A percentile compares a stretch with the other conserved stretches of the same genome.
Conservation (phyloP, 2,113 vertebrate species). For the Cyanoliseus patagonus region DNA sequence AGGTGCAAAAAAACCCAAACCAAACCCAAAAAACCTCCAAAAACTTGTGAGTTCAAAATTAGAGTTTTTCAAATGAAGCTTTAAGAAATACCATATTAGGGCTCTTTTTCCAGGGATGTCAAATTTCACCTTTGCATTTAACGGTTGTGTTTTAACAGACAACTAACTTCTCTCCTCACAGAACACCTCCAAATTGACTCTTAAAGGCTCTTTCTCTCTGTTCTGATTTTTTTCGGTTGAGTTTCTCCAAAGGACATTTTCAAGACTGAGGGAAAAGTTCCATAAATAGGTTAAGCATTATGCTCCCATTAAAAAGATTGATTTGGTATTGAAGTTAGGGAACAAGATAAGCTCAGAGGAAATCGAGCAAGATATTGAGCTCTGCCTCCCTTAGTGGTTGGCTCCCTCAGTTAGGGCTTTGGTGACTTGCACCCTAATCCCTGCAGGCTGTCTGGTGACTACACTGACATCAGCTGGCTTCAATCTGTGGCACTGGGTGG, state of each 20-base stretch:
- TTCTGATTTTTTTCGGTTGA: not conserved
- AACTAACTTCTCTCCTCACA: not conserved
- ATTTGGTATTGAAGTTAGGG: not conserved
- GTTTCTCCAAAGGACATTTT: not conserved
- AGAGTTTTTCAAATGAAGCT: not conserved
- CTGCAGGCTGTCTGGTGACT: not conserved
- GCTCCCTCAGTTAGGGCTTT: not conserved
- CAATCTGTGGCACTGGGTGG: not conserved
- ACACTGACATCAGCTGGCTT: not conserved
- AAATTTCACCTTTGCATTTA: not conserved
- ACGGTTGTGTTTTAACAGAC: not conserved
- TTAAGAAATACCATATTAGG: not conserved
- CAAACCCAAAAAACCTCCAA: too few relatives aligned
- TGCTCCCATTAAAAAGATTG: not conserved
- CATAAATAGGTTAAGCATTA: not conserved
- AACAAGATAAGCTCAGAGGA: not conserved
- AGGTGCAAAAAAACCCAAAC: not conserved
- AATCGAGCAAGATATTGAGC: fast-evolving
- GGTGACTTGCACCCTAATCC: not conserved
- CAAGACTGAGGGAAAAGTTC: not conserved
- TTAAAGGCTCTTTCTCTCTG: not conserved
- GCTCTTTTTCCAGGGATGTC: not conserved
- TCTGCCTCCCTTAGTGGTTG: not conserved
- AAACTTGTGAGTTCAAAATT: not conserved
- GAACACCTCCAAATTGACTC: not conserved